These are phyloP conservation scores for Poicephalus meyeri DNA, from an alignment of 2,113 vertebrate genomes.

Conservation along the genomic window DNA sequence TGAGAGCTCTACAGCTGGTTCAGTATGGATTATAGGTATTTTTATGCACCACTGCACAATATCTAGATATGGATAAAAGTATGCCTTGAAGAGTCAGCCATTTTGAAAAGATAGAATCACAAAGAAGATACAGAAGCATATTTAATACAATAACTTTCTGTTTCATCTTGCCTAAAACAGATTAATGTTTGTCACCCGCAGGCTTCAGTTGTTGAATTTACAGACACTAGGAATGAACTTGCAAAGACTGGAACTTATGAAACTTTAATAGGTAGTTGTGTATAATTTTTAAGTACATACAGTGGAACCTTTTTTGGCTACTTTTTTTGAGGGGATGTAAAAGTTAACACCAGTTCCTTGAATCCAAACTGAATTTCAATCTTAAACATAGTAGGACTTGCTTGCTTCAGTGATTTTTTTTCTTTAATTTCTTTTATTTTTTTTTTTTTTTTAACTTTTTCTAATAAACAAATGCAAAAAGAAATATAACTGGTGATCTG, in stretches of 20 bases:
- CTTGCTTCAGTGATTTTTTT: background rate
- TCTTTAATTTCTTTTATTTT: no score
- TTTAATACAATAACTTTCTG: background rate
- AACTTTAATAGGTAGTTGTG: background rate
- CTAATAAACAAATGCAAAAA: background rate
- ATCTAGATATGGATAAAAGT: background rate
- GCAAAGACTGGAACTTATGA: background rate
- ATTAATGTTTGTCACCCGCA: background rate
- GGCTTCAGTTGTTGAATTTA: background rate
- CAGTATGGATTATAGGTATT: background rate
- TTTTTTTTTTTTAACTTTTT: background rate
- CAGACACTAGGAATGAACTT: background rate
- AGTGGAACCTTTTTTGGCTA: background rate
- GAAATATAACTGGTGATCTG: background rate
- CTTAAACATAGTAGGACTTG: background rate
- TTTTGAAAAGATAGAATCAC: background rate
- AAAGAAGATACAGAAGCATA: background rate
- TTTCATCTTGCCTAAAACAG: background rate
- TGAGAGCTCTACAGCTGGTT: background rate
- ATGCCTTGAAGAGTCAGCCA: fast-evolving
- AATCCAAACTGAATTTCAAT: background rate
- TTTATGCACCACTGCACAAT: background rate
- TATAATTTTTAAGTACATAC: background rate
- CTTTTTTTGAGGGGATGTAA: background rate
- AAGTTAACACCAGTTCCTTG: background rate